Evolutionary conservation across 1,140 invertebrate species (phyloP).

Genomic region (Drosophila saltans): DNA sequence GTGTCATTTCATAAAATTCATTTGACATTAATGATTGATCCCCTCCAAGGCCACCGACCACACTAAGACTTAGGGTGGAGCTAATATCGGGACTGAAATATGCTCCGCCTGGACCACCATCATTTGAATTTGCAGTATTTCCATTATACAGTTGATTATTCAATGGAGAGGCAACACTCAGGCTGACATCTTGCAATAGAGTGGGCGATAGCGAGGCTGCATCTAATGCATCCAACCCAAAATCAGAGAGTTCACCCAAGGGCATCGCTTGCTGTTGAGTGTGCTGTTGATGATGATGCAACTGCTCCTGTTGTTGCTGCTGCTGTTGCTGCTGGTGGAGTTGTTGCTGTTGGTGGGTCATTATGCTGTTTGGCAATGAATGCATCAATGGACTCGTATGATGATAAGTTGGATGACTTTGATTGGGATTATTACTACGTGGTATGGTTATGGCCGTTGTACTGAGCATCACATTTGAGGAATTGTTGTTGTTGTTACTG

Average conservation of each 20-base stretch:
- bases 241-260: conserved; percentile 72
- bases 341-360: conserved; percentile 59
- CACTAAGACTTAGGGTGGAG: conserved; percentile 55
- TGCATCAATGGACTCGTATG: conserved; percentile 62
- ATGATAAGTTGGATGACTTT: conserved; percentile 67
- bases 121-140: conserved; percentile 14
- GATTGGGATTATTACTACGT: conserved; percentile 77
- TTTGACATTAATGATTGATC: conserved; percentile 62
- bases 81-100: conserved; percentile 58
- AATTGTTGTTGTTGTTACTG: conserved; percentile 42
- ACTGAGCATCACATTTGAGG: conserved; percentile 77
- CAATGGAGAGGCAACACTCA: conserved; percentile 65
- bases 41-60: conserved; percentile 47
- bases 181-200: conserved; percentile 74
- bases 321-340: conserved; percentile 54
- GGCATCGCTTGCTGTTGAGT: conserved; percentile 49
- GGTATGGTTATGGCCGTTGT: conserved; percentile 81
- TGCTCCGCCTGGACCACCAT: conserved; percentile 7
- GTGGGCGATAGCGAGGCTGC: conserved; percentile 77
- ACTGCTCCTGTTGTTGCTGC: conserved; percentile 49
- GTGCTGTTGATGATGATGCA: conserved; percentile 43
- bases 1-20: conserved; percentile 64
- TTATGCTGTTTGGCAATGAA: conserved; percentile 63
- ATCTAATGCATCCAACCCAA: conserved; percentile 73
- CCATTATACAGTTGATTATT: conserved; percentile 56